Percentiles rank a stretch among this genome's conserved stretches.
phyloP scores from a whole-genome alignment of 1,140 invertebrate genomes.

The Anastrepha obliqua region DNA sequence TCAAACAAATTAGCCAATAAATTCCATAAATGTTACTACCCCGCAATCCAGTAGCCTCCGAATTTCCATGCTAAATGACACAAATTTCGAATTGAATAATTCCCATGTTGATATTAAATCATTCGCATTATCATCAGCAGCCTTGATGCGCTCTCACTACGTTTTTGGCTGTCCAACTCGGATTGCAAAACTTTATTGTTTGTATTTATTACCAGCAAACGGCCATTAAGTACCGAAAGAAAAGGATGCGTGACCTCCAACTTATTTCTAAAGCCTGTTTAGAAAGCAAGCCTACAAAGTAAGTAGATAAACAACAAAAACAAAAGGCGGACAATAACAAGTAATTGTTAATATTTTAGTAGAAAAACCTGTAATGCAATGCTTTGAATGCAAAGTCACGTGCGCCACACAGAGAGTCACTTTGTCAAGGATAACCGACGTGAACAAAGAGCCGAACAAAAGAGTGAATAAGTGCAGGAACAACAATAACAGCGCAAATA shows the following conservation, averaged over 20 bases:
- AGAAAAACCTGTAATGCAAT: conserved; percentile 3
- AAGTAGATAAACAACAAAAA: neutral
- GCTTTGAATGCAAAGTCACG: conserved; percentile 32
- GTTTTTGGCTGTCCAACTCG: neutral
- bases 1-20: neutral
- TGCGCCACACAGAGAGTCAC: neutral
- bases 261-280: neutral
- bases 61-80: neutral
- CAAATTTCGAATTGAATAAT: neutral
- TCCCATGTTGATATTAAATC: neutral
- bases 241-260: neutral
- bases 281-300: neutral
- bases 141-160: too few species aligned
- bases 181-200: neutral
- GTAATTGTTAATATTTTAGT: neutral
- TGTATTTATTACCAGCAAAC: conserved; percentile 10
- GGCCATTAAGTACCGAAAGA: neutral
- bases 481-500: neutral
- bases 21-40: neutral
- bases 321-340: neutral
- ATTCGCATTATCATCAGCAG: neutral
- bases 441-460: neutral
- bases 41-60: neutral
- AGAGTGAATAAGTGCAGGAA: neutral
- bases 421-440: conserved; percentile 22